Evolutionary conservation across 2,888 invertebrate genomes (phyloP), one percentile per base, ranked within the genome.

Genomic region (Pyralis farinalis): DNA sequence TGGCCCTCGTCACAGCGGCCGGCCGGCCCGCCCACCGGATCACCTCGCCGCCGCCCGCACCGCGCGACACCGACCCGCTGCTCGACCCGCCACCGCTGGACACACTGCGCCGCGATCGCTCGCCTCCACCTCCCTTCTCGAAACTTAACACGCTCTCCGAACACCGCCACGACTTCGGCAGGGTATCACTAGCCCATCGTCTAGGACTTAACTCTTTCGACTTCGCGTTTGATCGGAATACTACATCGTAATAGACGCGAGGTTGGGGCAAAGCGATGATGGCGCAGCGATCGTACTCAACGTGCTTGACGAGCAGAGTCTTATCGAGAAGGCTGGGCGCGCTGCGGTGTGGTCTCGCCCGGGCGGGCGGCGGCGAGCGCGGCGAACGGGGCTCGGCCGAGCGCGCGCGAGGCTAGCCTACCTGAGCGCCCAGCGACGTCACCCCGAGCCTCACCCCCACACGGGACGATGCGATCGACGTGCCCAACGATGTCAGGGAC

Each of bases 361-460:
- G 75, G 55, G 33, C 33, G 22, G 65, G 58, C 58, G 69, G 66
- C 43, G 64, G 66, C 44, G 64, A 62, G 57, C 58, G 71, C 53
- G 58, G 67, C 41, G 63, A 59, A 60, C 67, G 79, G 63, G 77
- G 81, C 71, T 79, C 75, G 62, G 86, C 85, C 72, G 86, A 86
- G 57, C 85, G 86, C 76, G 87, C 84, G 76, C 85, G 88, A 70
- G 86, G 84, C 88, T 86, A 90, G 90, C 91, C 91, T 91, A 92
- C 92, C 91, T 92, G 91, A 72, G 91, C 83, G 71, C 90, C 87
- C 70, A 94, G 89, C 65, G 93, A 92, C 63, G 92, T 92, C 72
- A 93, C 92, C 66, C 94, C 94, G 70, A 95, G 93, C 85, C 95
- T 94, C 83, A 95, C 92, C 87, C 91, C 89, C 63, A 87, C 84